phyloP scores from a whole-genome alignment of 2,888 invertebrate species.

The Smittia sp. region DNA sequence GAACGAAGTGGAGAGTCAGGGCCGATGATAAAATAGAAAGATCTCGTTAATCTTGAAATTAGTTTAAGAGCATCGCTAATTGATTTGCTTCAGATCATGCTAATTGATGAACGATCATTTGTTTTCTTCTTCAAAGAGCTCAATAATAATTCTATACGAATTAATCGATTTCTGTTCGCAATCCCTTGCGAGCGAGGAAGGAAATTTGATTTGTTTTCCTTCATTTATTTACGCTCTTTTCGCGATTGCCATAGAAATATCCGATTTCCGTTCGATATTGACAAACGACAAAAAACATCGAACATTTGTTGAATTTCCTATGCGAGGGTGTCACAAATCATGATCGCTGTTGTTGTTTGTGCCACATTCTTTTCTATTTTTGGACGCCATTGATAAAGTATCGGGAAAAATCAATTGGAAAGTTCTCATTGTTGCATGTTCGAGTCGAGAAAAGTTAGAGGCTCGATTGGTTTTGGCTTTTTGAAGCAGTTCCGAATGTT shows the following conservation, averaged over 20 bases:
- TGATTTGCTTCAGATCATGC: too few species aligned
- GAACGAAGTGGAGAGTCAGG: too few species aligned
- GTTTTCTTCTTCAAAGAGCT: too few species aligned
- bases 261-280: background rate
- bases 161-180: background rate
- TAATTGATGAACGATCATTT: too few species aligned
- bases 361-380: background rate
- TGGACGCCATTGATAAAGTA: background rate
- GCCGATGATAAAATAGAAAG: too few species aligned
- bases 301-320: conserved; percentile 12
- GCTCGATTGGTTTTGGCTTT: too few species aligned
- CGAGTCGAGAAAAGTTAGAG: too few species aligned
- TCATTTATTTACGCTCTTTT: background rate
- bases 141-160: background rate
- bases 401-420: conserved; percentile 3
- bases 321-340: conserved; percentile 3
- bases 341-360: conserved; percentile 5
- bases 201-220: background rate
- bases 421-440: conserved; percentile 12
- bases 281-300: background rate
- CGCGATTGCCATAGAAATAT: conserved; percentile 8
- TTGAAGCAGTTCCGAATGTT: too few species aligned
- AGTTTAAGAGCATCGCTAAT: too few species aligned
- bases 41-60: too few species aligned
- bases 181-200: background rate